phyloP scores from a whole-genome alignment of 1,140 invertebrate genomes.

The Hypothenemus hampei region DNA sequence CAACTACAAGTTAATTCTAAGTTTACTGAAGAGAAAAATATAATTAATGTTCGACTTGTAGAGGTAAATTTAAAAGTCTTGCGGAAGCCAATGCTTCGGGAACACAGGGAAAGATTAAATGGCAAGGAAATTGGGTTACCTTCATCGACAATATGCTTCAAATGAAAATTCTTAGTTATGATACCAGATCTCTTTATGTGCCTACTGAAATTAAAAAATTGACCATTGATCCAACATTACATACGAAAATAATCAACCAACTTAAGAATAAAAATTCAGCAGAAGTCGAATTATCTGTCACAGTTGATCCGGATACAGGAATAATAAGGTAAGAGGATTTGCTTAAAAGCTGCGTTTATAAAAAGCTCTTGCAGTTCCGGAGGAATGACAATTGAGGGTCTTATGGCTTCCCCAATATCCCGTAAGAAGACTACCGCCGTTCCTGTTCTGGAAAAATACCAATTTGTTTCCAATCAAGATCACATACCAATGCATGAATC shows the following conservation, averaged over 20 bases:
- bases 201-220: slow-evolving; percentile 80
- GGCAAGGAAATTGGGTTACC: slow-evolving; percentile 82
- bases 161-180: slow-evolving; percentile 69
- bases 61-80: slow-evolving; percentile 63
- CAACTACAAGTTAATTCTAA: slow-evolving; percentile 63
- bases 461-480: slow-evolving; percentile 67
- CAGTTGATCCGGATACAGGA: background rate
- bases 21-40: background rate
- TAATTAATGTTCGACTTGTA: slow-evolving; percentile 3
- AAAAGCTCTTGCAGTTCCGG: slow-evolving; percentile 55
- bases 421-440: slow-evolving; percentile 57
- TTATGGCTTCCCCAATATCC: slow-evolving; percentile 74
- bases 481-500: slow-evolving; percentile 37
- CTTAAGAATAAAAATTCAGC: background rate
- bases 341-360: background rate
- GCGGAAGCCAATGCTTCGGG: slow-evolving; percentile 41
- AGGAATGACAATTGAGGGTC: slow-evolving; percentile 76
- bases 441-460: slow-evolving; percentile 68
- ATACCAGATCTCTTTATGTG: slow-evolving; percentile 70
- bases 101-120: slow-evolving; percentile 52
- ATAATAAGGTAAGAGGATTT: slow-evolving; percentile 16
- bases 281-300: slow-evolving; percentile 14
- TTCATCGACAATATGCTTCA: slow-evolving; percentile 94
- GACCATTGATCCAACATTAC: slow-evolving; percentile 67
- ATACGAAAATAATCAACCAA: slow-evolving; percentile 50